These are phyloP conservation scores for Cydia pomonella DNA, from an alignment of 1,140 invertebrate species.

Conservation along the genomic window DNA sequence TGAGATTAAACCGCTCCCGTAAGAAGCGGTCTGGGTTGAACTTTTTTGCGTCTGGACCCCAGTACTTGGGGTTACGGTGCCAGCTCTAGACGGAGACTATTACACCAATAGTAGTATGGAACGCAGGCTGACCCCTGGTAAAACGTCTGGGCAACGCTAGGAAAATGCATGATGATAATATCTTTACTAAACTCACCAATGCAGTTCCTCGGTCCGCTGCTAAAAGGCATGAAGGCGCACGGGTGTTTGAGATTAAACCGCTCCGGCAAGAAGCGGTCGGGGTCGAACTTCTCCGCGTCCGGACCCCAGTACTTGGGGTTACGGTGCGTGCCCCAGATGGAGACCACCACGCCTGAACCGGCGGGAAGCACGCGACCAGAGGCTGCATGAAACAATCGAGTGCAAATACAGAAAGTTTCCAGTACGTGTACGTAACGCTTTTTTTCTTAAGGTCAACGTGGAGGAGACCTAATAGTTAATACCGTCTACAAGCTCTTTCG, in stretches of 20 bases:
- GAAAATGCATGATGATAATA: no score
- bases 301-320: conserved; percentile 80
- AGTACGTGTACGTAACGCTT: no score
- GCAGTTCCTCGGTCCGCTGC: conserved; percentile 83
- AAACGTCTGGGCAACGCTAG: no score
- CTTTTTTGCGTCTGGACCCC: conserved; percentile 83
- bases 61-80: conserved; percentile 79
- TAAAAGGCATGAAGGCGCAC: conserved; percentile 83
- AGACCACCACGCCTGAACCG: conserved; percentile 55
- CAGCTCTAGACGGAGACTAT: conserved; percentile 49
- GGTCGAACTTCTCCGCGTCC: conserved; percentile 85
- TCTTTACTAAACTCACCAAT: conserved; percentile 69
- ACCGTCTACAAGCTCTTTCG: no score
- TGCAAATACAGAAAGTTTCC: no score
- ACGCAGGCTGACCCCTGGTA: no score
- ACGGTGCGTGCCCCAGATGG: conserved; percentile 75
- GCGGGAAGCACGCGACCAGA: conserved; percentile 57
- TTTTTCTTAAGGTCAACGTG: no score
- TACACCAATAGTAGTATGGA: no score
- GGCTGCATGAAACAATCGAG: conserved; percentile 42
- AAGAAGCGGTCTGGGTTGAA: conserved; percentile 87
- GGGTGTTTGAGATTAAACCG: conserved; percentile 72
- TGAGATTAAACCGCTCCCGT: conserved; percentile 74
- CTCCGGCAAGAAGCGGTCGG: conserved; percentile 84
- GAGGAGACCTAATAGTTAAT: no score